These are phyloP conservation scores for Cephus cinctus DNA, from an alignment of 1,140 invertebrate genomes.

Conservation along the genomic window DNA sequence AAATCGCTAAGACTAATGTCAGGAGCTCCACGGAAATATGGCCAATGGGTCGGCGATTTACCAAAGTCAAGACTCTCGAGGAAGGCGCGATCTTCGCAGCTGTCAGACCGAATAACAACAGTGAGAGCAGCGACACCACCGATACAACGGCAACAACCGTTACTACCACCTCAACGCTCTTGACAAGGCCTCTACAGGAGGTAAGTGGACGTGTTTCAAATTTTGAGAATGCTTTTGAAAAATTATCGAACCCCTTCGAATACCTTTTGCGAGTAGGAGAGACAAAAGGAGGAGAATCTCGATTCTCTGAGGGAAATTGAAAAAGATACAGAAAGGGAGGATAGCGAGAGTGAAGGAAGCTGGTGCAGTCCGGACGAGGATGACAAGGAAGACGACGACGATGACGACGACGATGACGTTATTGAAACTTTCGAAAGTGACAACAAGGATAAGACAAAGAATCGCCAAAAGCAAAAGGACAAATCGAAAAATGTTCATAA, in stretches of 20 bases:
- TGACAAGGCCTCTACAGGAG: no score
- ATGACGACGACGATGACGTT: constrained; percentile 12
- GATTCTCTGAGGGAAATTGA: no score
- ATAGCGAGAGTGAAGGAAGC: constrained; percentile 39
- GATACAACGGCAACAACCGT: constrained; percentile 39
- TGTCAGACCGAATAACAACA: constrained; percentile 35
- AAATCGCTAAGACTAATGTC: constrained; percentile 21
- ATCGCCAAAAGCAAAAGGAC: no score
- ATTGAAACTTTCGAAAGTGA: no score
- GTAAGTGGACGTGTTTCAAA: no score
- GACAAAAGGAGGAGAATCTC: no score
- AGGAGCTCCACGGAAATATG: constrained; percentile 34
- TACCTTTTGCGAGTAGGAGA: no score
- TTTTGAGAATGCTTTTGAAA: no score
- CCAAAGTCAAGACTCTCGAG: constrained; percentile 34
- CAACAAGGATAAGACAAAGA: no score
- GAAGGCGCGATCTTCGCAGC: constrained; percentile 29
- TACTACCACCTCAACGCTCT: constrained; percentile 39
- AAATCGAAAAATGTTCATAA: constrained; percentile 21
- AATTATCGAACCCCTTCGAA: no score
- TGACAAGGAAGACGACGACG: constrained; percentile 13
- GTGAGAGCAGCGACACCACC: constrained; percentile 46
- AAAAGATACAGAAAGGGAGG: constrained; percentile 12
- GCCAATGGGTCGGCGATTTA: constrained; percentile 31
- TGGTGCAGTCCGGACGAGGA: constrained; percentile 45